Evolutionary conservation across 2,113 vertebrate genomes (phyloP).

Genomic region (Nothoprocta pentlandii): DNA sequence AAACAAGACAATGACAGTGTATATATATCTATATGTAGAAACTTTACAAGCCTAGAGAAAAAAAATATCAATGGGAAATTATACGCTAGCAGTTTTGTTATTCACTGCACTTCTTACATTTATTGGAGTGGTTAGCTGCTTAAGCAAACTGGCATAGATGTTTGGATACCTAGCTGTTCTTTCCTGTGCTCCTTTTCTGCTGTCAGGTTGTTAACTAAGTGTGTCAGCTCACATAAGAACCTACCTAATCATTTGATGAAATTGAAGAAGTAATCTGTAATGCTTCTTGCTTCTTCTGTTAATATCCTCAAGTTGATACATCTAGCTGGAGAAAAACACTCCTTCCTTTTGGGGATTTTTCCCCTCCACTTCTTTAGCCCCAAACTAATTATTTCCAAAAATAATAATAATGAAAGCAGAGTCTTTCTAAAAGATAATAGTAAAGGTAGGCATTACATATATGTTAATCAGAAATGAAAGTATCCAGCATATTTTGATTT

Average conservation of each 20-base stretch:
- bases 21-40: not conserved
- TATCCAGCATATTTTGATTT: constrained; percentile 26
- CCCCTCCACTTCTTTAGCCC: not conserved
- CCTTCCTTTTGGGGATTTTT: not conserved
- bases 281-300: not conserved
- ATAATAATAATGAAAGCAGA: not conserved
- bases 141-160: not conserved
- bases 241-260: not conserved
- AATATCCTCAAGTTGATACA: not conserved
- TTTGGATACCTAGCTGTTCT: not conserved
- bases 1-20: not conserved
- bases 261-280: not conserved
- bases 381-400: not conserved
- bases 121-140: not conserved
- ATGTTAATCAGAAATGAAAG: not conserved
- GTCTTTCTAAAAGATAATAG: not conserved
- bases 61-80: not conserved
- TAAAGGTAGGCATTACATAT: not conserved
- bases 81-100: not conserved
- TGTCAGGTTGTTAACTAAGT: not conserved
- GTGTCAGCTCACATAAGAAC: not conserved
- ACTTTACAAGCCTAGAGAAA: not conserved
- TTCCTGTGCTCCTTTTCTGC: not conserved
- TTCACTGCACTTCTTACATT: not conserved
- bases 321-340: not conserved